These are phyloP conservation scores for Pelusios castaneus DNA, from an alignment of 2,113 vertebrate genomes.

Conservation along the genomic window DNA sequence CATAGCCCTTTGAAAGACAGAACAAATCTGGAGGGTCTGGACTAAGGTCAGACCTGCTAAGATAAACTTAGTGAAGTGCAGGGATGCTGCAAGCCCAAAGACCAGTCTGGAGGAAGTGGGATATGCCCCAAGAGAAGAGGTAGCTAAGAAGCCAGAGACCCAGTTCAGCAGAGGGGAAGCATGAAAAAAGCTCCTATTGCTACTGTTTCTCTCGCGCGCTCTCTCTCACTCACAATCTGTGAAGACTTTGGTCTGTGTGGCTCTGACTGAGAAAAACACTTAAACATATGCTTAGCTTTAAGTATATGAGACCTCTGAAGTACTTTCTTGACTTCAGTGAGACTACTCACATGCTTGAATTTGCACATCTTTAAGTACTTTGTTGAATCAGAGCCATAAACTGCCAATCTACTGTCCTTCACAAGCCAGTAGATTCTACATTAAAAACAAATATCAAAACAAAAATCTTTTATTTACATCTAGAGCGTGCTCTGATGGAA, in stretches of 20 bases:
- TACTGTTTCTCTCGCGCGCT: not conserved
- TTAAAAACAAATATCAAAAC: not conserved
- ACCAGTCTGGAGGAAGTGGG: too few relatives aligned
- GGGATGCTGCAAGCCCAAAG: too few relatives aligned
- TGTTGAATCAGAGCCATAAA: not conserved
- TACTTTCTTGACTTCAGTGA: not conserved
- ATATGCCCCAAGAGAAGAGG: too few relatives aligned
- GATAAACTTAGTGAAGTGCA: too few relatives aligned
- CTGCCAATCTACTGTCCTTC: not conserved
- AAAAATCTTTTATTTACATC: not conserved
- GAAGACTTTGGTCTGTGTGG: not conserved
- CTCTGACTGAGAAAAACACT: not conserved
- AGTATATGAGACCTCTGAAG: not conserved
- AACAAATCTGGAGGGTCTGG: too few relatives aligned
- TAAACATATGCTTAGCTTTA: rapidly evolving
- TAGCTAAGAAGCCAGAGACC: too few relatives aligned
- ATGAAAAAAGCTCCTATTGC: not conserved
- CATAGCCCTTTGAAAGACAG: too few relatives aligned
- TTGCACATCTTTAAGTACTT: not conserved
- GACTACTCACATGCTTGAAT: not conserved
- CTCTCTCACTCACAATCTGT: too few relatives aligned
- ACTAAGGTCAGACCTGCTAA: too few relatives aligned
- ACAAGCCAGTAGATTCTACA: not conserved
- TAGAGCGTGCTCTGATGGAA: not conserved
- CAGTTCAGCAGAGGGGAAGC: not conserved